phyloP scores from a whole-genome alignment of 53 echinoderm and acorn worm species.

The Hippasteria phrygiana region DNA sequence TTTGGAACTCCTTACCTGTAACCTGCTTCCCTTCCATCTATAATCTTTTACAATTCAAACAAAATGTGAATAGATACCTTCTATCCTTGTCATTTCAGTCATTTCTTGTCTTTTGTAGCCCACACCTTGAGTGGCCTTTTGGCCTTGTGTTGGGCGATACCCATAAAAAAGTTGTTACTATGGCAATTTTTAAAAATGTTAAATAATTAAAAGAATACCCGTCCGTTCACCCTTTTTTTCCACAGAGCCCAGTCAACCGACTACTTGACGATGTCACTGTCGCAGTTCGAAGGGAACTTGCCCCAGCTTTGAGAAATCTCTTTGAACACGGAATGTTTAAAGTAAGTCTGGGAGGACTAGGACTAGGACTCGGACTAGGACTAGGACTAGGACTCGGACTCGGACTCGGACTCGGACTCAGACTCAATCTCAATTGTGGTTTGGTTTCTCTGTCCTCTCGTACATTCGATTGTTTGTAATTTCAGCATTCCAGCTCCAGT shows the following conservation, averaged over 20 bases:
- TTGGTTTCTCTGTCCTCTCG: neutral
- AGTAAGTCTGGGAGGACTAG: constrained; percentile 45
- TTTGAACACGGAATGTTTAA: constrained; percentile 90
- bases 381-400: neutral
- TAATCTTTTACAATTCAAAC: no score
- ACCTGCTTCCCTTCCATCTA: no score
- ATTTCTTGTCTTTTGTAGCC: no score
- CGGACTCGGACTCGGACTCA: neutral
- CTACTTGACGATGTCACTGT: constrained; percentile 93
- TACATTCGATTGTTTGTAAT: neutral
- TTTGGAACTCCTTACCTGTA: no score
- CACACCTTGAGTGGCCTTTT: no score
- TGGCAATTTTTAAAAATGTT: no score
- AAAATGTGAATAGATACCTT: no score
- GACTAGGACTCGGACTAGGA: neutral
- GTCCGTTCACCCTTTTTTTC: neutral
- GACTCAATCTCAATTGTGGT: neutral
- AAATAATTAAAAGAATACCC: no score
- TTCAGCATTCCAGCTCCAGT: constrained; percentile 63
- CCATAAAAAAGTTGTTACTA: no score
- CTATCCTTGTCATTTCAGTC: no score
- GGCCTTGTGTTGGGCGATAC: no score
- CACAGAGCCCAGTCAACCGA: constrained; percentile 88
- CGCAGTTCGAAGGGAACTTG: constrained; percentile 88
- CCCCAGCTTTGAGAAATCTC: constrained; percentile 82